Conservation (phyloP, 2,888 invertebrate genomes). For the Mesoligia furuncula region DNA sequence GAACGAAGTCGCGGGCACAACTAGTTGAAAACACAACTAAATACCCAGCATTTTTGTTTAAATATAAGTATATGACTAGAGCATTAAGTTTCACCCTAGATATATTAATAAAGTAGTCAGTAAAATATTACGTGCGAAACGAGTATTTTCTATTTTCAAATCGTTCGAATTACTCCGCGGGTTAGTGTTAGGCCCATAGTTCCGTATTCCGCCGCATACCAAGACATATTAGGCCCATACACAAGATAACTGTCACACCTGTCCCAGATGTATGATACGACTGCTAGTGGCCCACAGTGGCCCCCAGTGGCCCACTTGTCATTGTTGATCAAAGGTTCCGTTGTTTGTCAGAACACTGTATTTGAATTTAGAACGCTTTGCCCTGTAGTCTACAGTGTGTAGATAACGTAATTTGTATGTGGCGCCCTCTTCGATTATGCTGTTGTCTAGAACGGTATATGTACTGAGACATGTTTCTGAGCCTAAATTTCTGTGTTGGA, state of each 20-base stretch:
- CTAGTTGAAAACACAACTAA: not conserved
- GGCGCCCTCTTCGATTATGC: constrained; percentile 9
- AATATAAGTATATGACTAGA: not conserved
- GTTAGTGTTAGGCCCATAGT: not conserved
- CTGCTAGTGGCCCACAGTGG: constrained; percentile 17
- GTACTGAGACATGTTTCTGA: not conserved
- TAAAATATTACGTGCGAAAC: not conserved
- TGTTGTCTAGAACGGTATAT: not conserved
- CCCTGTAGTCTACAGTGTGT: constrained; percentile 2
- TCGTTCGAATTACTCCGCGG: no score
- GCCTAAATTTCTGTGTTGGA: not conserved
- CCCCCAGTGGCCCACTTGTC: constrained; percentile 35
- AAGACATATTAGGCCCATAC: constrained; percentile 6
- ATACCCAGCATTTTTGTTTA: not conserved
- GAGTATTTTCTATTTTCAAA: not conserved
- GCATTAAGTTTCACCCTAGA: no score
- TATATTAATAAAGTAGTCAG: no score
- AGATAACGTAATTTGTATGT: constrained; percentile 25
- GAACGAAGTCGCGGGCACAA: no score
- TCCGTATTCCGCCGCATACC: constrained; percentile 1
- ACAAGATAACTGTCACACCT: constrained; percentile 34
- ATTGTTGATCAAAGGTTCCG: constrained; percentile 53
- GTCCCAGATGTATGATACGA: constrained; percentile 20
- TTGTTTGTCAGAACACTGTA: constrained; percentile 45
- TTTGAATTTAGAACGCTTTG: constrained; percentile 34